A percentile compares a stretch with the other conserved stretches of the same genome.
Conservation (phyloP, 2,888 invertebrate genomes). For the Orthosia cruda region DNA sequence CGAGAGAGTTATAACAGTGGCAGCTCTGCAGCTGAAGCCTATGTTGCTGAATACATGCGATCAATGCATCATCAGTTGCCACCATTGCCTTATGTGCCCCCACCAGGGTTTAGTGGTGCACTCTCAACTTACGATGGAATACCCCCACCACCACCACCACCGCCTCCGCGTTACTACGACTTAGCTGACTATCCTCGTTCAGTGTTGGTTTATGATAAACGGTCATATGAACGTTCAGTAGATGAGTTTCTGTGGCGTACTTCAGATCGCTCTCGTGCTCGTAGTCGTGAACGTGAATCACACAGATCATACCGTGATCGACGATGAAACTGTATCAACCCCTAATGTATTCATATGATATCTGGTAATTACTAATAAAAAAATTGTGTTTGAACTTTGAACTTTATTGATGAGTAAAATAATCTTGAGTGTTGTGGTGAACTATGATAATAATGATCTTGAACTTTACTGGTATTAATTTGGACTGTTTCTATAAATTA, state of each 20-base stretch:
- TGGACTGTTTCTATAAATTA: conserved; percentile 54
- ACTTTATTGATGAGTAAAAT: conserved; percentile 89
- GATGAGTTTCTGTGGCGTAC: conserved; percentile 97
- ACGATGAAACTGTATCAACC: conserved; percentile 85
- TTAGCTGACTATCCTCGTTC: conserved; percentile 95
- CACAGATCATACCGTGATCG: conserved; percentile 92
- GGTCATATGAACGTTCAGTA: conserved; percentile 97
- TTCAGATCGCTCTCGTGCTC: conserved; percentile 93
- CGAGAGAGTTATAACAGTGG: conserved; percentile 86
- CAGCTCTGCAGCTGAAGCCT: conserved; percentile 95
- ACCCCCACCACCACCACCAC: conserved; percentile 94
- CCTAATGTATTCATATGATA: conserved; percentile 86
- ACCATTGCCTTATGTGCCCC: conserved; percentile 96
- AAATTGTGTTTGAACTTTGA: conserved; percentile 90
- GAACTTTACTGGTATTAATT: conserved; percentile 66
- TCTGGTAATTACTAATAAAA: conserved; percentile 87
- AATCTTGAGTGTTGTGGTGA: conserved; percentile 86
- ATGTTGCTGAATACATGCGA: conserved; percentile 97
- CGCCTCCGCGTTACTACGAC: conserved; percentile 93
- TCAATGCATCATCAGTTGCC: conserved; percentile 97
- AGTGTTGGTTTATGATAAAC: conserved; percentile 93
- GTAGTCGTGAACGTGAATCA: conserved; percentile 92
- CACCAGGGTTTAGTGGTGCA: conserved; percentile 90
- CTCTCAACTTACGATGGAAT: conserved; percentile 92
- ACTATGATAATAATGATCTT: conserved; percentile 73